Percentiles rank a stretch among this genome's conserved stretches.
Conservation (phyloP, 2,797 vertebrate genomes). For the Acomys russatus region DNA sequence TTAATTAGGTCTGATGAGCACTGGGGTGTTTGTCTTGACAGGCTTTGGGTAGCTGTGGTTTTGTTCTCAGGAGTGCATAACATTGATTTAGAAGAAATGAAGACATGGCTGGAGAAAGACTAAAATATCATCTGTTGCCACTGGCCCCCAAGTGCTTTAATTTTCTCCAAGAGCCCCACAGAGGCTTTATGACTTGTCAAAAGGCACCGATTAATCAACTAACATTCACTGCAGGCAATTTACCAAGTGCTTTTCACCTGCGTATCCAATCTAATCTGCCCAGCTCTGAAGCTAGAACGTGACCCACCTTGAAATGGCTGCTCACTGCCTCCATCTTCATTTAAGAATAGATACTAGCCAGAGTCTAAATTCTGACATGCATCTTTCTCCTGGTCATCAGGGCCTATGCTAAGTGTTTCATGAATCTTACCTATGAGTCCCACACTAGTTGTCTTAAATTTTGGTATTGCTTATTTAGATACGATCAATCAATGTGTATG, state of each 20-base stretch:
- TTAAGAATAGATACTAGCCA: background rate
- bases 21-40: conserved; percentile 66
- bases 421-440: background rate
- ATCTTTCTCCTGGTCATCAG: background rate
- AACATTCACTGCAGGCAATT: conserved; percentile 57
- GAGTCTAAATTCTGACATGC: background rate
- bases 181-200: conserved; percentile 62
- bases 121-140: conserved; percentile 69
- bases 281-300: background rate
- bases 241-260: conserved; percentile 36
- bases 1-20: conserved; percentile 85
- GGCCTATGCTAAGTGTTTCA: background rate
- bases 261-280: background rate
- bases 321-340: background rate
- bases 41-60: conserved; percentile 68
- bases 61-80: conserved; percentile 52
- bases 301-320: background rate
- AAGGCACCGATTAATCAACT: conserved; percentile 64
- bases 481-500: background rate
- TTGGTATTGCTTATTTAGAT: conserved; percentile 1
- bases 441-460: background rate
- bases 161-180: conserved; percentile 68
- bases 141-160: conserved; percentile 72
- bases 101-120: conserved; percentile 65
- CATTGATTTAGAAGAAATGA: conserved; percentile 62